Percentiles rank a stretch among this genome's conserved stretches.
phyloP scores from a whole-genome alignment of 2,797 vertebrate genomes.

The Thripadectes ignobilis region DNA sequence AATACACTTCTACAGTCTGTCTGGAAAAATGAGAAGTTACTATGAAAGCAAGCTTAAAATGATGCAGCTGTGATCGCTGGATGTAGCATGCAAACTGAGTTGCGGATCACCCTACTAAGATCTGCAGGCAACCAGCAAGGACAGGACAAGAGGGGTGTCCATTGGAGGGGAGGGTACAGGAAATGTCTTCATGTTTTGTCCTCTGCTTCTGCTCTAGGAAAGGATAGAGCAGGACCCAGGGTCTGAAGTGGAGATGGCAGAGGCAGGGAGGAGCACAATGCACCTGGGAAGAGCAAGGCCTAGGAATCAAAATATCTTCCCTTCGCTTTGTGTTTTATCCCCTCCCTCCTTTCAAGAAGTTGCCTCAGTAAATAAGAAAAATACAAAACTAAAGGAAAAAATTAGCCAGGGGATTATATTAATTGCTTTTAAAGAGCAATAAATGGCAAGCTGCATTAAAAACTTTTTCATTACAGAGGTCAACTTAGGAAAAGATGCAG shows the following conservation, averaged over 20 bases:
- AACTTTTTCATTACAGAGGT: background rate
- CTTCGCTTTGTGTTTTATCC: background rate
- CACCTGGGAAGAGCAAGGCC: fast-evolving
- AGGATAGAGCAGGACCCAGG: background rate
- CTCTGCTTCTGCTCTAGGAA: background rate
- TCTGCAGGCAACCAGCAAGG: background rate
- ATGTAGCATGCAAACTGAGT: fast-evolving
- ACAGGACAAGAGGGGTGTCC: background rate
- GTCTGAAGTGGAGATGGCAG: background rate
- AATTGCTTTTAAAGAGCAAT: background rate
- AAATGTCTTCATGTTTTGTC: background rate
- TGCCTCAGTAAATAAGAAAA: background rate
- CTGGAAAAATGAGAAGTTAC: background rate
- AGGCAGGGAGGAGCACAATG: fast-evolving
- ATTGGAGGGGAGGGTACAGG: fast-evolving
- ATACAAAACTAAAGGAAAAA: background rate
- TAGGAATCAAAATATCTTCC: background rate
- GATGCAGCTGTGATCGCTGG: background rate
- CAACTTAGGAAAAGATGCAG: background rate
- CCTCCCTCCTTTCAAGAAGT: background rate
- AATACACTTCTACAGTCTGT: background rate
- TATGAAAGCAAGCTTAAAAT: background rate
- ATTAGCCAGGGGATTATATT: background rate
- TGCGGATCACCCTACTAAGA: background rate
- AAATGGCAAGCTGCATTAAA: background rate